These are phyloP conservation scores for Ganaspis sp. DNA, from an alignment of 1,140 invertebrate genomes.

Conservation along the genomic window DNA sequence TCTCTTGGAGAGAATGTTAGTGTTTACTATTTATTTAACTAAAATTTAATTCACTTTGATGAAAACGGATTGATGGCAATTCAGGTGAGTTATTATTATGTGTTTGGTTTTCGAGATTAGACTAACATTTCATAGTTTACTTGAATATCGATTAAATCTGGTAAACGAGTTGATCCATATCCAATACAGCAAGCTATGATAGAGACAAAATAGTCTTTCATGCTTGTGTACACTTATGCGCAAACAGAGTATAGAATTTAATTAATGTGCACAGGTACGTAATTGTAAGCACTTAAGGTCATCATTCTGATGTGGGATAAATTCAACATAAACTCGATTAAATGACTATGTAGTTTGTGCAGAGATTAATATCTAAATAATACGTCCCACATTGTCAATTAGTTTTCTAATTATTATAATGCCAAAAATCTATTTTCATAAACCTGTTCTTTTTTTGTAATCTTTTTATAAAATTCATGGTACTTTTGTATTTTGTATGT, in stretches of 20 bases:
- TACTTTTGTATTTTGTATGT: too few relatives aligned
- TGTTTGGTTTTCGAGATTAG: neutral
- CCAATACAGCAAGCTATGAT: neutral
- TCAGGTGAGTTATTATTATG: neutral
- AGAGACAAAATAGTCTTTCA: slow-evolving; percentile 11
- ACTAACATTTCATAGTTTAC: neutral
- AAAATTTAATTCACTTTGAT: neutral
- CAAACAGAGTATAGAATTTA: slow-evolving; percentile 1
- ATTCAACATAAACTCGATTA: slow-evolving; percentile 23
- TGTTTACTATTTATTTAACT: too few relatives aligned
- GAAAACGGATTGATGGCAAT: neutral
- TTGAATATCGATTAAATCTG: neutral
- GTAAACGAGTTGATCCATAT: slow-evolving; percentile 15
- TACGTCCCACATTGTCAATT: neutral
- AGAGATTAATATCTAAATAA: slow-evolving; percentile 31
- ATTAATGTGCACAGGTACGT: neutral
- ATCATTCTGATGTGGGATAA: neutral
- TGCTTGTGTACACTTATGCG: neutral
- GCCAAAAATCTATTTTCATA: too few relatives aligned
- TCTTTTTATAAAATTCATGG: too few relatives aligned
- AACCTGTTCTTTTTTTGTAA: too few relatives aligned
- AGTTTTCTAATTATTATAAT: slow-evolving; percentile 10
- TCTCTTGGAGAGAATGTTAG: too few relatives aligned
- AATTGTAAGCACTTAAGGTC: neutral
- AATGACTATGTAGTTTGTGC: slow-evolving; percentile 19